Conservation (phyloP, 1,140 invertebrate genomes). For the Drosophila sproati region DNA sequence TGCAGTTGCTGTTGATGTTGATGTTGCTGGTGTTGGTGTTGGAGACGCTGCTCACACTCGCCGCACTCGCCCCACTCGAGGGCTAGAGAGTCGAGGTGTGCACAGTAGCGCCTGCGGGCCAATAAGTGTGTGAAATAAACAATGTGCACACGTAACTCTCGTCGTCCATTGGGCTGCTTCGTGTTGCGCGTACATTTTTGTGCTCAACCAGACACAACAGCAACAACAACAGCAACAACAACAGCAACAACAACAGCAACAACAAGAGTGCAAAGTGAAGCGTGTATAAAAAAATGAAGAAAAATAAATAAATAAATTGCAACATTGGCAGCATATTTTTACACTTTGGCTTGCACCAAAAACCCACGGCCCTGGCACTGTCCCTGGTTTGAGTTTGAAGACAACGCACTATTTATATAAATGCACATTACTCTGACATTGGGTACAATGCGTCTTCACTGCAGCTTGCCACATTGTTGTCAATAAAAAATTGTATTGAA, state of each 20-base stretch:
- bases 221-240: constrained; percentile 33
- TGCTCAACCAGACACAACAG: constrained; percentile 63
- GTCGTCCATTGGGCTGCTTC: constrained; percentile 32
- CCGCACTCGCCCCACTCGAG: not conserved
- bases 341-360: constrained; percentile 73
- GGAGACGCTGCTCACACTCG: constrained; percentile 1
- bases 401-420: constrained; percentile 28
- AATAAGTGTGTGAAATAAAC: constrained; percentile 83
- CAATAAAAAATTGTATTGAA: constrained; percentile 2
- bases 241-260: constrained; percentile 27
- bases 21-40: not conserved
- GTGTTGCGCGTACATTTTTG: constrained; percentile 74
- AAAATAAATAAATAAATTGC: constrained; percentile 83
- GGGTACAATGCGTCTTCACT: constrained; percentile 58
- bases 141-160: constrained; percentile 71
- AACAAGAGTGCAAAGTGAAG: constrained; percentile 25
- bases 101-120: constrained; percentile 78
- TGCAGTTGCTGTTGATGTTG: too few relatives aligned
- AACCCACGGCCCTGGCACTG: constrained; percentile 66
- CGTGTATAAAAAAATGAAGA: constrained; percentile 52
- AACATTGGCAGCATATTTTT: constrained; percentile 83
- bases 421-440: constrained; percentile 38
- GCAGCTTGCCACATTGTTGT: constrained; percentile 56
- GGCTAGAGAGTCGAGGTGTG: constrained; percentile 26
- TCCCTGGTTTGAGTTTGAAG: constrained; percentile 37